Percentiles rank a stretch among this genome's conserved stretches.
Evolutionary conservation across 2,113 vertebrate species (phyloP).

Genomic region (Stigmatopora nigra): DNA sequence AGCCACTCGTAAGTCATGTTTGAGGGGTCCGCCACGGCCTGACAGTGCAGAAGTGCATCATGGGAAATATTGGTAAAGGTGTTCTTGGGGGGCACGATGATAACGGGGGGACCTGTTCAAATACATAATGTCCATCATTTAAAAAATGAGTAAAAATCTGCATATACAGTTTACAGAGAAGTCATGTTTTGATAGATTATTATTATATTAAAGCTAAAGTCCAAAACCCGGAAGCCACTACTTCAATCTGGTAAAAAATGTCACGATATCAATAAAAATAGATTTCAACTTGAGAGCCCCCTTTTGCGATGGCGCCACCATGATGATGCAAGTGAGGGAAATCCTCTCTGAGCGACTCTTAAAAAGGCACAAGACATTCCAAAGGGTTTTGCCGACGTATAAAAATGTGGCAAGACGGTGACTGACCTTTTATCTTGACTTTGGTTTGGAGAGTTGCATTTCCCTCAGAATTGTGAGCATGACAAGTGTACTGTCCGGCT

Average conservation of each 20-base stretch:
- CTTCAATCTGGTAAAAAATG: constrained; percentile 17
- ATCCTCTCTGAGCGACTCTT: constrained; percentile 32
- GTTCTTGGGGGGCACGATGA: constrained; percentile 78
- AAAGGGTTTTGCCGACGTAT: constrained; percentile 16
- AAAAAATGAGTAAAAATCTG: not conserved
- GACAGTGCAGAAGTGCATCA: constrained; percentile 80
- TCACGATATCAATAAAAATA: constrained; percentile 20
- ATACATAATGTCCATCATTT: not conserved
- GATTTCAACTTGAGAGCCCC: constrained; percentile 25
- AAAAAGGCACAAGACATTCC: constrained; percentile 18
- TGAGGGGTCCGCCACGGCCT: constrained; percentile 81
- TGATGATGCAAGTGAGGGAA: constrained; percentile 59
- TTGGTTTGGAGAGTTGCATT: constrained; percentile 71
- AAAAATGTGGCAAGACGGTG: constrained; percentile 7
- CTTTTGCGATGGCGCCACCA: constrained; percentile 16
- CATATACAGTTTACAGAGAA: too few relatives aligned
- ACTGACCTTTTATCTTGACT: constrained; percentile 85
- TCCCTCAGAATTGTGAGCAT: constrained; percentile 82
- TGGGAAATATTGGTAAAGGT: constrained; percentile 80
- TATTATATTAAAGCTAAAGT: constrained; percentile 3
- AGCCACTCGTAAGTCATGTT: constrained; percentile 96
- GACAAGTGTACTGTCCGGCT: constrained; percentile 81
- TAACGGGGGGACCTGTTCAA: constrained; percentile 78
- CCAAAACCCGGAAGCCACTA: not conserved
- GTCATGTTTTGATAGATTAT: too few relatives aligned